Conservation (phyloP, 2,113 vertebrate genomes). For the Helogale parvula region DNA sequence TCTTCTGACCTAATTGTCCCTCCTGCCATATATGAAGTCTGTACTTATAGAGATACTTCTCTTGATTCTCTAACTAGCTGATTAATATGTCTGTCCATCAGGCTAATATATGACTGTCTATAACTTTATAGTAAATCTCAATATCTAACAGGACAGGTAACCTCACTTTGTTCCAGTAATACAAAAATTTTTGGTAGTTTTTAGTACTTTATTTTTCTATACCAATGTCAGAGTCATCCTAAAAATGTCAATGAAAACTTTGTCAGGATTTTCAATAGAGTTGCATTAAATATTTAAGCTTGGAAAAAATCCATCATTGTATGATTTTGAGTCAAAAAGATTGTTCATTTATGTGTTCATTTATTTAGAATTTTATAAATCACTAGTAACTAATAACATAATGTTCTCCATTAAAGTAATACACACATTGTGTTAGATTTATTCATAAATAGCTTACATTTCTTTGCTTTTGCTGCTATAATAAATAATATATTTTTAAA, state of each 20-base stretch:
- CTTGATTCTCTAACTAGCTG: not conserved
- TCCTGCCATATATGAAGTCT: not conserved
- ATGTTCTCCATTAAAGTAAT: not conserved
- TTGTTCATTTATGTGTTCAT: not conserved
- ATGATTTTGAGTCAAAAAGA: not conserved
- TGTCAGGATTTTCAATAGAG: not conserved
- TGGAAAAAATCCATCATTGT: not conserved
- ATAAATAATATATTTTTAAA: not conserved
- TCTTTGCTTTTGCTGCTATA: not conserved
- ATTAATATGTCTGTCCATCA: not conserved
- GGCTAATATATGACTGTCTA: not conserved
- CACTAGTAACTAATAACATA: not conserved
- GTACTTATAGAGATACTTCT: not conserved
- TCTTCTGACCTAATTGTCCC: not conserved
- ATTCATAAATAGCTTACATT: not conserved
- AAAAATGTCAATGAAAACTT: not conserved
- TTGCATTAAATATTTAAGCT: not conserved
- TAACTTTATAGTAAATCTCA: not conserved
- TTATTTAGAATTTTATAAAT: conserved; percentile 33
- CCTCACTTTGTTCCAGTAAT: not conserved
- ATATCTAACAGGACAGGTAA: not conserved
- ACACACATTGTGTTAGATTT: not conserved
- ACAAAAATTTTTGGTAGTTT: not conserved
- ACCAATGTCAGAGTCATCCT: not conserved
- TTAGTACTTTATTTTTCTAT: not conserved